phyloP scores from a whole-genome alignment of 1,140 invertebrate genomes.

The Mamestra configurata region DNA sequence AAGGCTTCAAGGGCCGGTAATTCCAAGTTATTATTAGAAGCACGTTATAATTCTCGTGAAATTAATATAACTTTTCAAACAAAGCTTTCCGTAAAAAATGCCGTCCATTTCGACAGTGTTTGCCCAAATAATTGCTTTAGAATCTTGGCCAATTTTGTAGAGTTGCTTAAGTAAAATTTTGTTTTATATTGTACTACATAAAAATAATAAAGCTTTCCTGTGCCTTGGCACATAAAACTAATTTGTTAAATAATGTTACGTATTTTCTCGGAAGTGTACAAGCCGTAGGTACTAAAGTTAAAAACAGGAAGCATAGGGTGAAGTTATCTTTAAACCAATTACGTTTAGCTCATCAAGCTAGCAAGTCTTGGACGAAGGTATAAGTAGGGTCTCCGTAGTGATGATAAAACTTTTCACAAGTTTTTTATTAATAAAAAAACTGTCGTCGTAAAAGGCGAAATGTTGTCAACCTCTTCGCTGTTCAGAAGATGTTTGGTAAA shows the following conservation, averaged over 20 bases:
- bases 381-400: no score
- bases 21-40: slow-evolving; percentile 67
- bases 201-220: not conserved
- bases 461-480: no score
- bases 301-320: not conserved
- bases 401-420: no score
- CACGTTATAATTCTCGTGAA: slow-evolving; percentile 59
- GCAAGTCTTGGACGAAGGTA: not conserved
- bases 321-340: not conserved
- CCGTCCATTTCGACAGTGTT: slow-evolving; percentile 6
- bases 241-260: no score
- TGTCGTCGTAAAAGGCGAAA: no score
- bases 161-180: slow-evolving; percentile 11
- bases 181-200: not conserved
- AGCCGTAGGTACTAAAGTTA: no score
- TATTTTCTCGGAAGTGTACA: not conserved
- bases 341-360: not conserved
- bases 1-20: slow-evolving; percentile 51
- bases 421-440: no score
- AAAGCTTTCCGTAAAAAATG: slow-evolving; percentile 40
- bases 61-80: slow-evolving; percentile 65
- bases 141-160: not conserved
- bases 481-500: no score
- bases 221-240: no score
- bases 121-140: slow-evolving; percentile 1